Conservation (phyloP, 2,797 vertebrate species). For the Sebastes nivosus region DNA sequence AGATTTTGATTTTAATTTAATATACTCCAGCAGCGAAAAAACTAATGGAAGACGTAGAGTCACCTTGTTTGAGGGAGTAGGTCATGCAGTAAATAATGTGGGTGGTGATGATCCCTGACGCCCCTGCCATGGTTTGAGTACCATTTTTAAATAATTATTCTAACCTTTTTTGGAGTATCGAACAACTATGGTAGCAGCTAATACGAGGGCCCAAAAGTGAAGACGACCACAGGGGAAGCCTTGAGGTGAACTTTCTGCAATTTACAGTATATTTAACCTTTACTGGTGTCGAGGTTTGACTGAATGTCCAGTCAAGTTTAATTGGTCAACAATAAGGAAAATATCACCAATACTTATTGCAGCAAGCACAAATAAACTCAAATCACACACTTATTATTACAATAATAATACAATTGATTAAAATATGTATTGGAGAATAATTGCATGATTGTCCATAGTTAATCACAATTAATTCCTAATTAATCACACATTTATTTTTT, state of each 20-base stretch:
- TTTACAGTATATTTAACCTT: not conserved
- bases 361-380: not conserved
- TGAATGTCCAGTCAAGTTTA: not conserved
- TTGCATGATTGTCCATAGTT: too few species aligned
- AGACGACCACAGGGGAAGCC: not conserved
- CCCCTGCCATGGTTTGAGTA: not conserved
- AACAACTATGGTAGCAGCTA: not conserved
- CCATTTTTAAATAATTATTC: conserved; percentile 7
- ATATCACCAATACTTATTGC: not conserved
- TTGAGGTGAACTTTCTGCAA: not conserved
- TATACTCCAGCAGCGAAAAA: not conserved
- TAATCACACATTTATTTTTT: too few species aligned
- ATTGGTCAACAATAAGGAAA: not conserved
- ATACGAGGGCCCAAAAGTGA: not conserved
- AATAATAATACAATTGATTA: too few species aligned
- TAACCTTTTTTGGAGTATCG: not conserved
- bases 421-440: too few species aligned
- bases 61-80: not conserved
- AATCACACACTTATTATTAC: not conserved
- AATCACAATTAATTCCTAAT: too few species aligned
- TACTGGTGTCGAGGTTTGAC: not conserved
- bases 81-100: conserved; percentile 19
- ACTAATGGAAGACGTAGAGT: not conserved
- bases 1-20: not conserved
- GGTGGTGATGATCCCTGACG: conserved; percentile 19